Percentiles rank a stretch among this genome's conserved stretches.
Evolutionary conservation across 2,113 vertebrate genomes (phyloP).

Genomic region (Antigone vipio): DNA sequence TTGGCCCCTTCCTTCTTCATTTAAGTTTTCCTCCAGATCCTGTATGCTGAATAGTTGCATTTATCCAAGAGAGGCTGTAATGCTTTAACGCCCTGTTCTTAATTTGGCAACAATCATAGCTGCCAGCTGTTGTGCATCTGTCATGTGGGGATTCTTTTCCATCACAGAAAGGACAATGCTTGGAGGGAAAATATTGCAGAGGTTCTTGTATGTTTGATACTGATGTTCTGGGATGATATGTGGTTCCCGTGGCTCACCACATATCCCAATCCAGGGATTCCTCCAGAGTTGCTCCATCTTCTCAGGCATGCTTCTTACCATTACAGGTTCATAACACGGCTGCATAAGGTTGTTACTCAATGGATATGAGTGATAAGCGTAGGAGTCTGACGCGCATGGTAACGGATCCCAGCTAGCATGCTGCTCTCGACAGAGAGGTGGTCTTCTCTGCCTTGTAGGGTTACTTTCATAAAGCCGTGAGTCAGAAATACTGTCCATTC

Average conservation of each 20-base stretch:
- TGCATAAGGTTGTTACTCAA: constrained; percentile 91
- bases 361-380: constrained; percentile 88
- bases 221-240: constrained; percentile 93
- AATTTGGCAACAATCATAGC: constrained; percentile 95
- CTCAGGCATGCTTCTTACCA: constrained; percentile 97
- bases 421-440: constrained; percentile 96
- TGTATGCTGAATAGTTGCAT: not conserved
- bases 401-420: constrained; percentile 97
- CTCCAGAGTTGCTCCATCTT: constrained; percentile 99
- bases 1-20: constrained; percentile 23
- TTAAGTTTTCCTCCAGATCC: not conserved
- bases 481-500: constrained; percentile 98
- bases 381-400: constrained; percentile 87
- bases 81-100: constrained; percentile 84
- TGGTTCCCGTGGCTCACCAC: constrained; percentile 85
- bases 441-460: constrained; percentile 88
- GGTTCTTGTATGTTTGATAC: constrained; percentile 97
- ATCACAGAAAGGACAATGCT: constrained; percentile 94
- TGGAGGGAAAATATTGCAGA: constrained; percentile 97
- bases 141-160: constrained; percentile 97
- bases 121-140: constrained; percentile 95
- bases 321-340: constrained; percentile 93
- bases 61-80: not conserved
- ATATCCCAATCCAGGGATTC: constrained; percentile 89
- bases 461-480: constrained; percentile 96